A percentile compares a stretch with the other conserved stretches of the same genome.
Evolutionary conservation across 2,113 vertebrate genomes (phyloP).

Genomic region (Cairina moschata): DNA sequence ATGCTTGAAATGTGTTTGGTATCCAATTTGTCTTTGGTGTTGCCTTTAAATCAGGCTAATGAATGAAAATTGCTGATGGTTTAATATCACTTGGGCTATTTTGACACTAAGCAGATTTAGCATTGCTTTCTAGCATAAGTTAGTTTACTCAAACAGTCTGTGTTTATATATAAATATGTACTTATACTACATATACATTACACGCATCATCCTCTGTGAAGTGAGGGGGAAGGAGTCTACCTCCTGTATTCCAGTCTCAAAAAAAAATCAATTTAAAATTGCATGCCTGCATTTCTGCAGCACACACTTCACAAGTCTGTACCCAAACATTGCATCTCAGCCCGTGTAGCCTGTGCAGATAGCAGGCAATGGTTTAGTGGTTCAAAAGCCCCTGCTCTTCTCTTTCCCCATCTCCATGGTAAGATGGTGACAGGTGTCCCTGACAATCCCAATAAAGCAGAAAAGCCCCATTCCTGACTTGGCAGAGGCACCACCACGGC

Average conservation of each 20-base stretch:
- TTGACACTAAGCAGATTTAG: neutral
- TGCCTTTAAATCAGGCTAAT: neutral
- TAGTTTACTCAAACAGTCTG: conserved; percentile 4
- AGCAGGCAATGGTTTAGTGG: neutral
- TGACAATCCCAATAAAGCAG: neutral
- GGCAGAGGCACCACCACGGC: neutral
- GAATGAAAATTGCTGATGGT: conserved; percentile 6
- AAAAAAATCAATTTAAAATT: neutral
- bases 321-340: neutral
- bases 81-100: neutral
- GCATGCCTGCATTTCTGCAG: neutral
- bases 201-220: neutral
- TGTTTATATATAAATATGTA: neutral
- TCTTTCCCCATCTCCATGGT: fast-evolving
- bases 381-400: neutral
- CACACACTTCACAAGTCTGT: neutral
- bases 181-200: neutral
- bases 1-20: neutral
- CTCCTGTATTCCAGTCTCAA: neutral
- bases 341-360: neutral
- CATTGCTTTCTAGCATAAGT: neutral
- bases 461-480: fast-evolving
- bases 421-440: neutral
- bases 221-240: neutral
- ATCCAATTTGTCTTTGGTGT: neutral